Evolutionary conservation across 2,888 invertebrate species (phyloP), one percentile per base, ranked within the genome.

Genomic region (Synanthedon andrenaeformis): DNA sequence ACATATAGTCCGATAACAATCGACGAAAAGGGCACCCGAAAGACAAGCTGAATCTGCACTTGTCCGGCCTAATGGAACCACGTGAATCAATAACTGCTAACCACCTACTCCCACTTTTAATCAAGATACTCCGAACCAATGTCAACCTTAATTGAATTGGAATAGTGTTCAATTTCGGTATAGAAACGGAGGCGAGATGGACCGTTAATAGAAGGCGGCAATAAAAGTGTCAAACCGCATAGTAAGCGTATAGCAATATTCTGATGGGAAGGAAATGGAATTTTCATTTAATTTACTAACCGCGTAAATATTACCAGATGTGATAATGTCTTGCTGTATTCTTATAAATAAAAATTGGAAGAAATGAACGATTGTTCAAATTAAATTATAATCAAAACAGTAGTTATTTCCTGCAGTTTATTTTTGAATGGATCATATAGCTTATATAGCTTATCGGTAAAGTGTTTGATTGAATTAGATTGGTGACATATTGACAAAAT

Each of bases 31-130:
- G 49, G 49, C 19, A 14, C 49, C 17, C 23, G 23, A 17, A 49
- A 19, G 54, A 54, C 53, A 55, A 59, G 62, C 62, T 60, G 62
- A 61, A 52, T 60, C 56, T 56, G 58, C 62, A 60, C 61, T 63
- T 56, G 57, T 57, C 59, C 64, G 52, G 67, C 69, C 70, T 76
- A 76, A 78, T 72, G 69, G 74, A 67, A 71, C 73, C 74, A 74
- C 75, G 76, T 73, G 82, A 85, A 85, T 85, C 85, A 85, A 85
- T 85, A 85, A 80, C 80, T 78, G 79, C 82, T 82, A 84, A 81
- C 85, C 82, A 72, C 72, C 80, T 84, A 84, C 79, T 70, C 74
- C 65, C 70, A 73, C 76, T 75, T 82, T 77, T 79, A 80, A 82
- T 82, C 79, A 78, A 49, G 23, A 17, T 8, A 14, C 49, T 23